Evolutionary conservation across 2,888 invertebrate species (phyloP).

Genomic region (Fabriciana adippe): DNA sequence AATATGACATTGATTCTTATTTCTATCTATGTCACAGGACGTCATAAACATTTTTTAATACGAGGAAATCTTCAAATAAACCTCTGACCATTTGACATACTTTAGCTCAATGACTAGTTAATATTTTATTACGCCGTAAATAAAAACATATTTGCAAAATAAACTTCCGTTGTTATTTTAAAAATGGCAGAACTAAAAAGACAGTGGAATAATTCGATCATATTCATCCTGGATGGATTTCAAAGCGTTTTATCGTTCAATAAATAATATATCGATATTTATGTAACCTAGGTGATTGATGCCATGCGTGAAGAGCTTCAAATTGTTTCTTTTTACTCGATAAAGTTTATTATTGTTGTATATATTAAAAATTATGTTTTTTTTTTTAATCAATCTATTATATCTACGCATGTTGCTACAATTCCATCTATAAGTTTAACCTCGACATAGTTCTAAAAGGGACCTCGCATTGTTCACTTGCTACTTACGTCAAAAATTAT

Average conservation of each 20-base stretch:
- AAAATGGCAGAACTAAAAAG: not conserved
- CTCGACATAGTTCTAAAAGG: constrained; percentile 31
- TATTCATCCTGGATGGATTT: not conserved
- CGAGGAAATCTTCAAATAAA: constrained; percentile 22
- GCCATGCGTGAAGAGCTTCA: not conserved
- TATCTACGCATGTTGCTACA: not conserved
- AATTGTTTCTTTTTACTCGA: not conserved
- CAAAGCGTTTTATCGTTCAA: not conserved
- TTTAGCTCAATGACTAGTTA: constrained; percentile 16
- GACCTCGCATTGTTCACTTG: constrained; percentile 19
- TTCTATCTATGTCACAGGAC: constrained; percentile 14
- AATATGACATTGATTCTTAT: constrained; percentile 28
- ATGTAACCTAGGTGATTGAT: not conserved
- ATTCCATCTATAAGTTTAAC: constrained; percentile 13
- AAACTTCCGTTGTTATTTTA: not conserved
- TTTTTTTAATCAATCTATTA: not conserved
- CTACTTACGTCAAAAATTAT: constrained; percentile 6
- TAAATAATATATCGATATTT: constrained; percentile 9
- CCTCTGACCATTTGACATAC: constrained; percentile 27
- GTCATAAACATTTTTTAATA: constrained; percentile 19
- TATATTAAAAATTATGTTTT: not conserved
- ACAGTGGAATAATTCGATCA: constrained; percentile 3
- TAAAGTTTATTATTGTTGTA: not conserved
- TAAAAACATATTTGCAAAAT: constrained; percentile 2
- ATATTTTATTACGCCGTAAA: constrained; percentile 12